Conservation (phyloP, 2,797 vertebrate species). For the Parotocinclus haroldoi region DNA sequence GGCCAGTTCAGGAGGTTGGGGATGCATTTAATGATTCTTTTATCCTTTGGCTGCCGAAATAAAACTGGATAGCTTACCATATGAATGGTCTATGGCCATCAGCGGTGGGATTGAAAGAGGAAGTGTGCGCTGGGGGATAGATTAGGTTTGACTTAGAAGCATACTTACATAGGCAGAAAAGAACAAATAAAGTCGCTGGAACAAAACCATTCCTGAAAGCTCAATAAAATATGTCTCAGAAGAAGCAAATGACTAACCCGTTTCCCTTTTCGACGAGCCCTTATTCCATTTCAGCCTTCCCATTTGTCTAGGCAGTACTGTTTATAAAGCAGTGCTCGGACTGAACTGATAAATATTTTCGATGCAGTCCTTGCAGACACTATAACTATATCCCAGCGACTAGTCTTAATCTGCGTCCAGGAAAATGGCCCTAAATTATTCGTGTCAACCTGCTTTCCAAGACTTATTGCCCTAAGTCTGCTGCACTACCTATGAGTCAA, state of each 20-base stretch:
- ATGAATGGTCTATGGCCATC: constrained; percentile 31
- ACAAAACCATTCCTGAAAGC: too few relatives aligned
- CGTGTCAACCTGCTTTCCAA: constrained; percentile 21
- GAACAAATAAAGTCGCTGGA: constrained; percentile 3
- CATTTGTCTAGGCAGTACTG: constrained; percentile 25
- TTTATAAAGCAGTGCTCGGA: constrained; percentile 11
- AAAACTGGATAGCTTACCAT: constrained; percentile 44
- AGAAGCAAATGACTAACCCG: too few relatives aligned
- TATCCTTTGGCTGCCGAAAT: constrained; percentile 43
- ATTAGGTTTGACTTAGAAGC: constrained; percentile 14
- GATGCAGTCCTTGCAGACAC: constrained; percentile 21
- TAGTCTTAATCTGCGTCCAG: constrained; percentile 29
- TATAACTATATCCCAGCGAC: constrained; percentile 28
- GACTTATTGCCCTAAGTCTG: constrained; percentile 49
- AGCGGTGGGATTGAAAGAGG: constrained; percentile 15
- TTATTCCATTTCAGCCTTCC: constrained; percentile 12
- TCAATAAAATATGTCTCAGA: neutral
- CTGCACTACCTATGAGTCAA: constrained; percentile 49
- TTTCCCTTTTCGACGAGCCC: constrained; percentile 8
- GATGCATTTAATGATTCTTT: constrained; percentile 52
- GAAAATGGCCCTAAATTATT: constrained; percentile 34
- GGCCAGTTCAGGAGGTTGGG: constrained; percentile 44
- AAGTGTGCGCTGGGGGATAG: constrained; percentile 24
- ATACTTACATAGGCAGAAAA: neutral
- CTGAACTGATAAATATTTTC: constrained; percentile 29